Evolutionary conservation across 2,888 invertebrate genomes (phyloP).

Genomic region (Phortica magna): DNA sequence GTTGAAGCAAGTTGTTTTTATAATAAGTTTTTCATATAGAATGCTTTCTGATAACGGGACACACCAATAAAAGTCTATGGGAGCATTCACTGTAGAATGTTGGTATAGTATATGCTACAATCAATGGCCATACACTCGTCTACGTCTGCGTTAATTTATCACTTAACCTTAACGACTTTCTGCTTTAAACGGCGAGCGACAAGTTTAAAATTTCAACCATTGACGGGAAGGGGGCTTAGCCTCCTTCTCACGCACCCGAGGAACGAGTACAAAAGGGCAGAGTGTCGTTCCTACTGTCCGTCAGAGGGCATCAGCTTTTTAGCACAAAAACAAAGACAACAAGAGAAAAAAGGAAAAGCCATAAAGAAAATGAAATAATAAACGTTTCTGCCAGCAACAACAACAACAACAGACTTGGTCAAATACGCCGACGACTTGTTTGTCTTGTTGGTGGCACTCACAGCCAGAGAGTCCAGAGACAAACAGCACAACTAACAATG

Average conservation of each 20-base stretch:
- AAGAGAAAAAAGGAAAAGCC: neutral
- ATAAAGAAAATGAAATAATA: neutral
- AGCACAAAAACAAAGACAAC: neutral
- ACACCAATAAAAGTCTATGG: too few species aligned
- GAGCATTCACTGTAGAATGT: too few species aligned
- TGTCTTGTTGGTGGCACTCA: neutral
- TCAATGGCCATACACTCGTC: neutral
- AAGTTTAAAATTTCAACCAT: conserved; percentile 64
- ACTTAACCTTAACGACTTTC: conserved; percentile 60
- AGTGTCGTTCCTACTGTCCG: conserved; percentile 35
- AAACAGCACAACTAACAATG: too few species aligned
- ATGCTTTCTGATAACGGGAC: too few species aligned
- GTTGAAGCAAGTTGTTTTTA: too few species aligned
- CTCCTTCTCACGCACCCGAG: too few species aligned
- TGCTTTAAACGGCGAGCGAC: conserved; percentile 41
- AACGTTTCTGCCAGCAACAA: neutral
- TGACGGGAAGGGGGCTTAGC: neutral
- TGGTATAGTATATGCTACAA: too few species aligned
- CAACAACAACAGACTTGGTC: neutral
- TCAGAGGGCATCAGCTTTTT: conserved; percentile 6
- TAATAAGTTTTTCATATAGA: too few species aligned
- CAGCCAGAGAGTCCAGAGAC: neutral
- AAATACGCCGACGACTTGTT: conserved; percentile 35
- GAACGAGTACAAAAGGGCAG: neutral
- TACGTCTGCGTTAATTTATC: conserved; percentile 63